Evolutionary conservation across 30 jellyfish, hydroid and myxozoan genomes (phyloP).

Genomic region (Aurelia aurita): DNA sequence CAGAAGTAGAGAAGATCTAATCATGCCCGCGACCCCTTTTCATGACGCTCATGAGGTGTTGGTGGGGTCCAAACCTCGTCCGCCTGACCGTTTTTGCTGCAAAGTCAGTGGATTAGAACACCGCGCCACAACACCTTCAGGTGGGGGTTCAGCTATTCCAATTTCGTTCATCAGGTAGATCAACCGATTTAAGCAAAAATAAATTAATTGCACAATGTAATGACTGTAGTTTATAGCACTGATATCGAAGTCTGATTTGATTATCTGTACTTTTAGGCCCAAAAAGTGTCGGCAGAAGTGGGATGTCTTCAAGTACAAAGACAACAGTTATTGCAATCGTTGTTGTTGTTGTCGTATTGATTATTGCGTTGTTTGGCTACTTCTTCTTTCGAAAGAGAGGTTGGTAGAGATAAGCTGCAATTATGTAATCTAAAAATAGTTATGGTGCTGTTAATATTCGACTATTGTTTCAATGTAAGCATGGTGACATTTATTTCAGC

Average conservation of each 20-base stretch:
- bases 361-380: slow-evolving; percentile 29
- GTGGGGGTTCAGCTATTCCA: no score
- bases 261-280: slow-evolving; percentile 12
- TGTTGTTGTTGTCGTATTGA: slow-evolving; percentile 51
- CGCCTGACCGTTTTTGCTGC: no score
- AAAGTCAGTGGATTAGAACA: no score
- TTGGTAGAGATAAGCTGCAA: not conserved
- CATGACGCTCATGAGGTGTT: no score
- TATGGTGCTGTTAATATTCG: not conserved
- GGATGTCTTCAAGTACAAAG: slow-evolving; percentile 40
- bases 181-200: not conserved
- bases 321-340: slow-evolving; percentile 42
- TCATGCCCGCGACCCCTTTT: no score
- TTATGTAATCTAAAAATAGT: not conserved
- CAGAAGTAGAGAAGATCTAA: no score
- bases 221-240: not conserved
- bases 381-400: slow-evolving; percentile 25
- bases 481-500: no score
- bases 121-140: no score
- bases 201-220: not conserved
- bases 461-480: not conserved
- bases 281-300: slow-evolving; percentile 46
- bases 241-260: not conserved
- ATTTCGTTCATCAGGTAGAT: no score
- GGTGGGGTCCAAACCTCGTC: no score